Conservation (phyloP, 2,113 vertebrate species). For the Eolophus roseicapilla region DNA sequence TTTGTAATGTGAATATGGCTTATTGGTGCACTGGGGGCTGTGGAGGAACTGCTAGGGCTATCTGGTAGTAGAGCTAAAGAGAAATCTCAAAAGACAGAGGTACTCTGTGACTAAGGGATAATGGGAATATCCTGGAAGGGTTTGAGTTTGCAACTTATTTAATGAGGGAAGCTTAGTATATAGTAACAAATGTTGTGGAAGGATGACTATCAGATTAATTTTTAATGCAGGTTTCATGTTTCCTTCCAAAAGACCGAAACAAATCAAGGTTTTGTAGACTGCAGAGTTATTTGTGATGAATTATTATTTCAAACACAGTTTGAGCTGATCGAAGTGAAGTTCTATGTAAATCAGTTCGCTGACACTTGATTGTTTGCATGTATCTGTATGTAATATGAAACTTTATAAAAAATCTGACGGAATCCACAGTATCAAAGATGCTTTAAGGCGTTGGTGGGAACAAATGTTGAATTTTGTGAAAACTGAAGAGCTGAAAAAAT, state of each 20-base stretch:
- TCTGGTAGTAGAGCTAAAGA: background rate
- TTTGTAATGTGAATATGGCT: background rate
- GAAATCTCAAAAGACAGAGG: background rate
- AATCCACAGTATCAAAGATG: background rate
- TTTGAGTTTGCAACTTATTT: background rate
- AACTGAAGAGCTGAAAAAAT: background rate
- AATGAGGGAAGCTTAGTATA: background rate
- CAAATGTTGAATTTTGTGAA: background rate
- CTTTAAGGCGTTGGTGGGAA: background rate
- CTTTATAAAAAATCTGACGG: background rate
- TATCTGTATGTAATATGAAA: background rate
- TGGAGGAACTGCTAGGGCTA: background rate
- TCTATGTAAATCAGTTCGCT: fast-evolving
- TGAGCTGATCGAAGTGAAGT: background rate
- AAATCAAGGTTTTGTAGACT: background rate
- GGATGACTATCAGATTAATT: background rate
- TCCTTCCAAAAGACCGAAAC: background rate
- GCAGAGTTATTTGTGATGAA: background rate
- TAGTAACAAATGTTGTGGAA: background rate
- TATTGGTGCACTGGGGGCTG: background rate
- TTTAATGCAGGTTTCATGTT: background rate
- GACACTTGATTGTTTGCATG: background rate
- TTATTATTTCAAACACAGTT: background rate
- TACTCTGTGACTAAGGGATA: background rate
- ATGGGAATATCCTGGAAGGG: background rate